Evolutionary conservation across 2,888 invertebrate genomes (phyloP).

Genomic region (Eupelmus urozonus): DNA sequence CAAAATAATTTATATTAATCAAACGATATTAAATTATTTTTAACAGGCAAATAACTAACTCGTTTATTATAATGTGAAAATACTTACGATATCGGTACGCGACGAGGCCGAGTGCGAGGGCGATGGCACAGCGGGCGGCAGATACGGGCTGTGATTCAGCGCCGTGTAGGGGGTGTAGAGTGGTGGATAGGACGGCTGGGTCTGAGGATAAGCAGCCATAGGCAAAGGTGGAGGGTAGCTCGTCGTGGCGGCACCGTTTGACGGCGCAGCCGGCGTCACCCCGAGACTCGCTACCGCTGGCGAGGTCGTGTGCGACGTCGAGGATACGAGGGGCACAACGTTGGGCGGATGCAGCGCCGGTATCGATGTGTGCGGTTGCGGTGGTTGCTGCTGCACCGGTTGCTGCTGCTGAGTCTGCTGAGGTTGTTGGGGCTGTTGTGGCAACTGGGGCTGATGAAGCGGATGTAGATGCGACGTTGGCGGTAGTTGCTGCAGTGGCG

Average conservation of each 20-base stretch:
- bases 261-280: slow-evolving; percentile 80
- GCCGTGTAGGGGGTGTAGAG: slow-evolving; percentile 89
- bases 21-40: no score
- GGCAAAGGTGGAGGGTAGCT: slow-evolving; percentile 73
- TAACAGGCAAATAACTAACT: not conserved
- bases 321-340: slow-evolving; percentile 75
- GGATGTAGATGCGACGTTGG: slow-evolving; percentile 54
- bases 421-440: slow-evolving; percentile 70
- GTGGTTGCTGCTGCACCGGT: slow-evolving; percentile 82
- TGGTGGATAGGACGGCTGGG: slow-evolving; percentile 81
- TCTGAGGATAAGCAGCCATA: slow-evolving; percentile 76
- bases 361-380: slow-evolving; percentile 73
- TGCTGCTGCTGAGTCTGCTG: slow-evolving; percentile 74
- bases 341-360: slow-evolving; percentile 76
- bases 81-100: slow-evolving; percentile 81
- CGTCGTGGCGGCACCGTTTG: slow-evolving; percentile 76
- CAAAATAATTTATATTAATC: no score
- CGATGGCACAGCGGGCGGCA: slow-evolving; percentile 81
- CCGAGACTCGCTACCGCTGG: slow-evolving; percentile 79
- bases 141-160: slow-evolving; percentile 86
- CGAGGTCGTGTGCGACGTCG: slow-evolving; percentile 75
- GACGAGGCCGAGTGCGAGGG: slow-evolving; percentile 81
- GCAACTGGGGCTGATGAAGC: slow-evolving; percentile 72
- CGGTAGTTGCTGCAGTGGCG: slow-evolving; percentile 33
- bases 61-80: not conserved